phyloP scores from a whole-genome alignment of 2,113 vertebrate genomes.

The Misgurnus anguillicaudatus region DNA sequence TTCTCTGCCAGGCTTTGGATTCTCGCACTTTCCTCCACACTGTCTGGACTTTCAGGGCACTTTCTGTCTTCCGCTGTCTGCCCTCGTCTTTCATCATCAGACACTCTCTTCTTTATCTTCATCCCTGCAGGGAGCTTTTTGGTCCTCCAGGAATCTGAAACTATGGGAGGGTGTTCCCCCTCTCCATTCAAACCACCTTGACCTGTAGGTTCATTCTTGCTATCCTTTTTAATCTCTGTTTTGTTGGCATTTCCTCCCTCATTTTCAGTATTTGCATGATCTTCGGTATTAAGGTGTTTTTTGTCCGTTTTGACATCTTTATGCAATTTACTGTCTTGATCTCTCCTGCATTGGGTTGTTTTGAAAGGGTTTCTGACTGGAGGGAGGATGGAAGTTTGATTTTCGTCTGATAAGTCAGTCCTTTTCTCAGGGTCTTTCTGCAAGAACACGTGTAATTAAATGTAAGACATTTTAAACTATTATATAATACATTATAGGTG shows the following conservation, averaged over 20 bases:
- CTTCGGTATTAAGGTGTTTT: not conserved
- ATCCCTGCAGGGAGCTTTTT: constrained; percentile 63
- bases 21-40: not conserved
- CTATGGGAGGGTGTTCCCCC: not conserved
- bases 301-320: not conserved
- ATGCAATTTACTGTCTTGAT: constrained; percentile 46
- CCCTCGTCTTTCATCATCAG: constrained; percentile 55
- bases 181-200: not conserved
- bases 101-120: constrained; percentile 67
- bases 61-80: not conserved
- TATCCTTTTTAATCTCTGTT: constrained; percentile 19
- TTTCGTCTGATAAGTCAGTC: constrained; percentile 47
- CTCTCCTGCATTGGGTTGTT: constrained; percentile 67
- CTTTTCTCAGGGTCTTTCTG: constrained; percentile 69
- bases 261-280: not conserved
- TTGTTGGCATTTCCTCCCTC: not conserved
- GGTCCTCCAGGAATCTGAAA: constrained; percentile 51
- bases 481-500: not conserved
- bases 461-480: too few species aligned
- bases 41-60: not conserved
- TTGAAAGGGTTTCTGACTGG: constrained; percentile 87
- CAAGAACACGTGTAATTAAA: constrained; percentile 25
- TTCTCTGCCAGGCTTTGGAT: constrained; percentile 35
- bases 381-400: constrained; percentile 56
- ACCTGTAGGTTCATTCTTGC: constrained; percentile 8